These are phyloP conservation scores for Phragmatobia fuliginosa DNA, from an alignment of 2,888 invertebrate species.

Conservation along the genomic window DNA sequence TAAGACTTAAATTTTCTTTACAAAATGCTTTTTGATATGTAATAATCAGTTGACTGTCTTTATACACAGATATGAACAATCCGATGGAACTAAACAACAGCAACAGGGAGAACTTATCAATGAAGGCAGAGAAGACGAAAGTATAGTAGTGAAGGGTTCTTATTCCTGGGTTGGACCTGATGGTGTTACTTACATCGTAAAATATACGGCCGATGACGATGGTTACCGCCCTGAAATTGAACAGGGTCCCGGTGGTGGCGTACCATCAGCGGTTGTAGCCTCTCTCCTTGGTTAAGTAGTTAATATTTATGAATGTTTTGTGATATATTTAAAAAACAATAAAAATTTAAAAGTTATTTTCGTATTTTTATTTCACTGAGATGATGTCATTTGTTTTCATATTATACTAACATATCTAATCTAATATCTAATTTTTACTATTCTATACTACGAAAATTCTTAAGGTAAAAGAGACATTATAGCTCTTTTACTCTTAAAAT, in stretches of 20 bases:
- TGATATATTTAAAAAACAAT: neutral
- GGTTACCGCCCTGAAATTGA: constrained; percentile 75
- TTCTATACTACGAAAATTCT: too few relatives aligned
- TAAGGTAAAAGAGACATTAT: too few relatives aligned
- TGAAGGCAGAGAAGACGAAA: constrained; percentile 53
- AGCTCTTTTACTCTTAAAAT: too few relatives aligned
- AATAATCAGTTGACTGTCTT: neutral
- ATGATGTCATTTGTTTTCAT: neutral
- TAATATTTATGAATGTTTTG: constrained; percentile 1
- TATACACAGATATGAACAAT: constrained; percentile 61
- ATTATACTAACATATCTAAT: too few relatives aligned
- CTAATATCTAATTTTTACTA: too few relatives aligned
- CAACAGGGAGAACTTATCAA: constrained; percentile 74
- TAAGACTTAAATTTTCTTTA: neutral
- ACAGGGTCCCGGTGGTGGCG: constrained; percentile 51
- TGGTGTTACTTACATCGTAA: constrained; percentile 74
- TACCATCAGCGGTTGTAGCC: constrained; percentile 46
- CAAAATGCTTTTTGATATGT: neutral
- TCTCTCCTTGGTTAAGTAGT: constrained; percentile 43
- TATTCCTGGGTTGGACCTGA: constrained; percentile 75
- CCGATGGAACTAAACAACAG: constrained; percentile 75
- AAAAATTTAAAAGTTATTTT: neutral
- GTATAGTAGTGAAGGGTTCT: constrained; percentile 68
- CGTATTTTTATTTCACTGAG: neutral
- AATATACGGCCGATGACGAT: constrained; percentile 80